Conservation (phyloP, 1,140 invertebrate species). For the Bathynomus jamesi region DNA sequence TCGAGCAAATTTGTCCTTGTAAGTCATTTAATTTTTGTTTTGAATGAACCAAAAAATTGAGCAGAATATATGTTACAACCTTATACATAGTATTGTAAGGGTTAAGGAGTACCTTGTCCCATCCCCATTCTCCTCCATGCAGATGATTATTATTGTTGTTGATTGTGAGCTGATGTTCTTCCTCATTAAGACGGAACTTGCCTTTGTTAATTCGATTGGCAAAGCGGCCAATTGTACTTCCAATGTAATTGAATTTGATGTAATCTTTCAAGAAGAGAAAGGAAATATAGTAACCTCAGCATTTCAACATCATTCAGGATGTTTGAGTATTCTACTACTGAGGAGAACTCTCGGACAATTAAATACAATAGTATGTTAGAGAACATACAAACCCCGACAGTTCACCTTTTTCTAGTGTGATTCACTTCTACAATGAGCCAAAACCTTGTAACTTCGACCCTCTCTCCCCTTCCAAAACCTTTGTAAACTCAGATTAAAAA, state of each 20-base stretch:
- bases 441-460: too few relatives aligned
- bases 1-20: too few relatives aligned
- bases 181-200: constrained; percentile 59
- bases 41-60: too few relatives aligned
- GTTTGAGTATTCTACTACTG: background rate
- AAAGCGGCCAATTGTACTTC: constrained; percentile 76
- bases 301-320: background rate
- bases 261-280: constrained; percentile 20
- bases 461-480: too few relatives aligned
- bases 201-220: constrained; percentile 73
- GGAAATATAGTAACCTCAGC: background rate
- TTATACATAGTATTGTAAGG: too few relatives aligned
- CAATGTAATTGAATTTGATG: constrained; percentile 57
- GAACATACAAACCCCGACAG: background rate
- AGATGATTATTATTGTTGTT: constrained; percentile 67
- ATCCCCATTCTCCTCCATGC: constrained; percentile 80
- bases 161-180: constrained; percentile 58
- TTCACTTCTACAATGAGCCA: too few relatives aligned
- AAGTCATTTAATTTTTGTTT: too few relatives aligned
- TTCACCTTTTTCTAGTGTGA: too few relatives aligned
- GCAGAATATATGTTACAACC: too few relatives aligned
- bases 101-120: constrained; percentile 81
- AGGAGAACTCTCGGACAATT: background rate
- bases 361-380: background rate
- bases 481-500: too few relatives aligned